Evolutionary conservation across 2,113 vertebrate species (phyloP).

Genomic region (Eulemur macaco): DNA sequence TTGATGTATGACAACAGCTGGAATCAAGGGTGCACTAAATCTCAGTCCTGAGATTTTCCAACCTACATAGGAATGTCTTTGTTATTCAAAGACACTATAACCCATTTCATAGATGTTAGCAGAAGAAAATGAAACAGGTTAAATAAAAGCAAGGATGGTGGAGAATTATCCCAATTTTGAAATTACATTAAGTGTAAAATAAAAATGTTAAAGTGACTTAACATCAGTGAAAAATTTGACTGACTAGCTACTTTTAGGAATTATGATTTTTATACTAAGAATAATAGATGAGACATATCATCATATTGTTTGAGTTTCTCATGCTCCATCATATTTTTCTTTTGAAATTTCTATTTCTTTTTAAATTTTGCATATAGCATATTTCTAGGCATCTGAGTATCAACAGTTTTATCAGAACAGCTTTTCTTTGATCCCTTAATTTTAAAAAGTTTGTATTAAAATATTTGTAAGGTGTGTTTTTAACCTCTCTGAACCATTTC

Average conservation of each 20-base stretch:
- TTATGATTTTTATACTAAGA: constrained; percentile 7
- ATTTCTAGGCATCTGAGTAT: background rate
- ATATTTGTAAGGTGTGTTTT: background rate
- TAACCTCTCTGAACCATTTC: background rate
- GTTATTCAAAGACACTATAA: background rate
- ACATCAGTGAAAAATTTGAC: background rate
- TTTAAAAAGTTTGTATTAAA: constrained; percentile 31
- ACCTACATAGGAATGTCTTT: background rate
- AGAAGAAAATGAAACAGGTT: constrained; percentile 42
- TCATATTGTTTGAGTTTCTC: background rate
- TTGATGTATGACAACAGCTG: accelerated
- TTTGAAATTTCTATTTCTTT: background rate
- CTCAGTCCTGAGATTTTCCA: background rate
- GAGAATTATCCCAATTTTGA: background rate
- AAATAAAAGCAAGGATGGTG: background rate
- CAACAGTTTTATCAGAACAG: background rate
- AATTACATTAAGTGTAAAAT: background rate
- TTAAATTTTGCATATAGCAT: background rate
- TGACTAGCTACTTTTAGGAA: background rate
- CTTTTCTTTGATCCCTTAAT: background rate
- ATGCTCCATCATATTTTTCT: background rate
- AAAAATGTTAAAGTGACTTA: background rate
- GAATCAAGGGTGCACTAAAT: background rate
- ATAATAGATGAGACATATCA: background rate
- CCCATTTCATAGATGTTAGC: background rate